These are phyloP conservation scores for Caenorhabditis zanzibari DNA, from an alignment of 2,888 invertebrate genomes.

Conservation along the genomic window DNA sequence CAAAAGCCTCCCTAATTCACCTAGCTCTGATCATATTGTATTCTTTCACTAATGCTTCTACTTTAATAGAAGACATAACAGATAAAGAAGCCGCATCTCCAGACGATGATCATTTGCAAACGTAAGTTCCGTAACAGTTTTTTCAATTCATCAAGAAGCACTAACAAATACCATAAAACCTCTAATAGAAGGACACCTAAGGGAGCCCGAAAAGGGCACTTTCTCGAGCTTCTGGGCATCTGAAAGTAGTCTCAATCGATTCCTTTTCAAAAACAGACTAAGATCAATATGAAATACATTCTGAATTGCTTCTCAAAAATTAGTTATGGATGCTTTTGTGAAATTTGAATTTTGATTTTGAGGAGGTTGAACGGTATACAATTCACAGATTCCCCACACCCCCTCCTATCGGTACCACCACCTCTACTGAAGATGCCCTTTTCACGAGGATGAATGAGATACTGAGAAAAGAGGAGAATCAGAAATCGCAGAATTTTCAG, in stretches of 20 bases:
- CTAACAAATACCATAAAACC: too few species aligned
- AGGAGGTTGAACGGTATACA: too few species aligned
- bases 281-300: too few species aligned
- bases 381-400: slow-evolving; percentile 67
- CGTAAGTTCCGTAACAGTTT: slow-evolving; percentile 22
- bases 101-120: slow-evolving; percentile 48
- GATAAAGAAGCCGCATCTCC: neutral
- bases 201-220: too few species aligned
- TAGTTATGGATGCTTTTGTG: too few species aligned
- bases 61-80: slow-evolving; percentile 58
- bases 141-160: too few species aligned
- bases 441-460: slow-evolving; percentile 52
- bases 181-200: too few species aligned
- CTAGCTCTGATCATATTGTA: neutral
- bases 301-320: too few species aligned
- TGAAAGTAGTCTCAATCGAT: too few species aligned
- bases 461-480: slow-evolving; percentile 20
- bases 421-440: slow-evolving; percentile 15
- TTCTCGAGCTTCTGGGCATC: too few species aligned
- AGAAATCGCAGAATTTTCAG: slow-evolving; percentile 56
- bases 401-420: slow-evolving; percentile 60
- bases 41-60: neutral
- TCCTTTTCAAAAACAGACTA: too few species aligned
- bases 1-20: neutral
- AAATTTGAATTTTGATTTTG: too few species aligned